Evolutionary conservation across 2,797 vertebrate genomes (phyloP).

Genomic region (Calcarius lapponicus): DNA sequence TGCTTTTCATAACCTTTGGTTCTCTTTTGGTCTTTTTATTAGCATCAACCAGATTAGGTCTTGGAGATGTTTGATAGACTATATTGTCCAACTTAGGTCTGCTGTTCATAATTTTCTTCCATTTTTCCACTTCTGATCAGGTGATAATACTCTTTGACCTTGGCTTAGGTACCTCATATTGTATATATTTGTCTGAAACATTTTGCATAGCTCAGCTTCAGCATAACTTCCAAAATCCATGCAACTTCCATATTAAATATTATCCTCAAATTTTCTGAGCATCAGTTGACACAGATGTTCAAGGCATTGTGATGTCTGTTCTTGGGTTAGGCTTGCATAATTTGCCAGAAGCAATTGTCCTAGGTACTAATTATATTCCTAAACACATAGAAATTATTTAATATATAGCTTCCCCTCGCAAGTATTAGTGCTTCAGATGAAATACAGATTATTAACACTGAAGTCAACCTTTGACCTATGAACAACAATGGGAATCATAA

Average conservation of each 20-base stretch:
- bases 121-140: not conserved
- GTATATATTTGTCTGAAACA: accelerated
- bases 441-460: not conserved
- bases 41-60: not conserved
- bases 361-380: not conserved
- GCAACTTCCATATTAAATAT: not conserved
- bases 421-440: not conserved
- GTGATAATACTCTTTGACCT: not conserved
- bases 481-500: not conserved
- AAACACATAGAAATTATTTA: not conserved
- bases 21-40: not conserved
- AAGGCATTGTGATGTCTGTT: not conserved
- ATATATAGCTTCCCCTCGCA: not conserved
- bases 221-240: not conserved
- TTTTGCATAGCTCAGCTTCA: not conserved
- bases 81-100: not conserved
- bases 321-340: not conserved
- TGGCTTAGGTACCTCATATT: not conserved
- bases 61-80: not conserved
- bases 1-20: not conserved
- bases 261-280: not conserved
- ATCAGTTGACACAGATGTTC: not conserved
- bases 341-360: not conserved
- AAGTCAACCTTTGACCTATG: not conserved
- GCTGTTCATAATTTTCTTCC: not conserved